Conservation (phyloP, 1,140 invertebrate genomes). For the Drosophila tani region DNA sequence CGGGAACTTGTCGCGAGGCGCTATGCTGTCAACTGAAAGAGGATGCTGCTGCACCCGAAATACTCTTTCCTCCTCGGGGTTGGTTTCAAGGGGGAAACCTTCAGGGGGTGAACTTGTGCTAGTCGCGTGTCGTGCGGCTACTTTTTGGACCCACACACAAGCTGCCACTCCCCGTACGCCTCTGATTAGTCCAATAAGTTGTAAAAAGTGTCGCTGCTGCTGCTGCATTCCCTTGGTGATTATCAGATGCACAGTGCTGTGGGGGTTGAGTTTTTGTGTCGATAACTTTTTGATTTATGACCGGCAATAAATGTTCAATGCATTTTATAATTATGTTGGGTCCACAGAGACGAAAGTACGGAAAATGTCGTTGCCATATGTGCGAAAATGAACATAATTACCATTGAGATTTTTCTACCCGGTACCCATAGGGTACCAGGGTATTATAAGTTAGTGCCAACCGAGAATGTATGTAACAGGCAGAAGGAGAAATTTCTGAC, state of each 20-base stretch:
- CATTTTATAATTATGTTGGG: conserved; percentile 78
- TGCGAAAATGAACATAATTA: conserved; percentile 65
- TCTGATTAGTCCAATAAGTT: conserved; percentile 84
- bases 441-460: no score
- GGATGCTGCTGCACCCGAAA: conserved; percentile 49
- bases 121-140: conserved; percentile 68
- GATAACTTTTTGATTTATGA: conserved; percentile 84
- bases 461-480: no score
- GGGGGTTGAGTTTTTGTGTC: conserved; percentile 51
- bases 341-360: conserved; percentile 41
- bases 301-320: conserved; percentile 80
- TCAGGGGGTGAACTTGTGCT: conserved; percentile 11
- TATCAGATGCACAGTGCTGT: conserved; percentile 50
- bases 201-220: conserved; percentile 78
- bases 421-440: no score
- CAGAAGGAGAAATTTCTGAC: no score
- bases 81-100: conserved; percentile 12
- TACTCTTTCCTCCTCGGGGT: conserved; percentile 6
- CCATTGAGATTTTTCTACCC: conserved; percentile 11
- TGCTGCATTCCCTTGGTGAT: conserved; percentile 59
- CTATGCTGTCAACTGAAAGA: conserved; percentile 73
- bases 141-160: conserved; percentile 37
- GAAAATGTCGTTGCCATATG: conserved; percentile 61
- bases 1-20: conserved; percentile 65
- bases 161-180: conserved; percentile 21